Evolutionary conservation across 1,140 invertebrate genomes (phyloP), one percentile per base, ranked within the genome.

Genomic region (Octopus sinensis): DNA sequence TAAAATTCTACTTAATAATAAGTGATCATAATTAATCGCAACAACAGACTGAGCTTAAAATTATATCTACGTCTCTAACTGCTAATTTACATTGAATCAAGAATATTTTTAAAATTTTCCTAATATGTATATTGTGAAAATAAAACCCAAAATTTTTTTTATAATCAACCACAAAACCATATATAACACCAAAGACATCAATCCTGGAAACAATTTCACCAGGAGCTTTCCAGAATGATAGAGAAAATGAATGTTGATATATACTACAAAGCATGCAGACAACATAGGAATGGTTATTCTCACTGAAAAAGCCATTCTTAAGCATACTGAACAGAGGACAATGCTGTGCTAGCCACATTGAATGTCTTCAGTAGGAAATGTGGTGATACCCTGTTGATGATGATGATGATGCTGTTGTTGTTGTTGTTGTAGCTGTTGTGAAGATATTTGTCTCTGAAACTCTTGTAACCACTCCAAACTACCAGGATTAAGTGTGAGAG

Each of bases 371-470:
- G 30, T 73, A 73, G 7, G 68, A 73, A 73, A 17, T 79, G 79
- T 75, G 81, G 78, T 23, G 81, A 82, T 62, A 82, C 80, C 6
- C 75, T 56, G 78, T 54, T 30, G 82, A 79, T 43, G 82, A 77
- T 80, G 6, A 71, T 77, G 43, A 83, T n/a, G 77, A 71, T 12
- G 84, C 53, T 75, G 84, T 80, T 51, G 80, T 80, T 23, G 80
- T 80, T 23, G 82, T 78, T 54, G 83, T 81, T 30, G 82, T 75
- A 12, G 68, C 43, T 30, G 85, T 81, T 53, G 80, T 78, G 84
- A 84, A 83, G 83, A 79, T 43, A 84, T 83, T 77, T 85, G 83
- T 77, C 82, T 84, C 78, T 84, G 83, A 82, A 86, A 84, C 73
- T 85, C 84, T 76, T 85, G 83, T 75, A 85, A 73, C 53, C 56